Evolutionary conservation across 2,797 vertebrate species (phyloP).

Genomic region (Neomorphus geoffroyi): DNA sequence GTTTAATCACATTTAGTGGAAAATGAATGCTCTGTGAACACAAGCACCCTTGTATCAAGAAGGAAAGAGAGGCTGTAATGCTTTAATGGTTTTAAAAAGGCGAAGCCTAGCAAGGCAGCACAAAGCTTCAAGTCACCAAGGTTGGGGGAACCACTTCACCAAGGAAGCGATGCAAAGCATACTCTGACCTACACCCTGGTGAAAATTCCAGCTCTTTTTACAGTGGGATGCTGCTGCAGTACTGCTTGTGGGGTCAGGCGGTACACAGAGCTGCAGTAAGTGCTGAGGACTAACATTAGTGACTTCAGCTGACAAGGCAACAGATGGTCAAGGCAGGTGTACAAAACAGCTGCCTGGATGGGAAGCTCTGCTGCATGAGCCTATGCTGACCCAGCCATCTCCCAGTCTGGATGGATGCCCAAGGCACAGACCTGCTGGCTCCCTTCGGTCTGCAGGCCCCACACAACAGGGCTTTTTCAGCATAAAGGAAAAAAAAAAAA

Average conservation of each 20-base stretch:
- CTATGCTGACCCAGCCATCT: background rate
- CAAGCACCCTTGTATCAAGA: background rate
- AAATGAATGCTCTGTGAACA: background rate
- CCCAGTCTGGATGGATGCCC: background rate
- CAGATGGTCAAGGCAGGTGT: background rate
- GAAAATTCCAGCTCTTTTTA: background rate
- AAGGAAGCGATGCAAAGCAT: background rate
- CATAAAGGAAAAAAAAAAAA: too few species aligned
- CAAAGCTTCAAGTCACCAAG: background rate
- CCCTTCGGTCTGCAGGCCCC: background rate
- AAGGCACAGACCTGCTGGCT: background rate
- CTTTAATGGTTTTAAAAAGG: background rate
- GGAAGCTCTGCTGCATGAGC: background rate
- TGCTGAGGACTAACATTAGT: background rate
- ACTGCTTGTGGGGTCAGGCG: accelerated
- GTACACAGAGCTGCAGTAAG: background rate
- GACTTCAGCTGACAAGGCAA: background rate
- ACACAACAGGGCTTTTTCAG: background rate
- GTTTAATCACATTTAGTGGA: background rate
- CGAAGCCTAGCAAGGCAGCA: background rate
- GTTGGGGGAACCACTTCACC: background rate
- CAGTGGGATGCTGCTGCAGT: background rate
- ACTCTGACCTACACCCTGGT: background rate
- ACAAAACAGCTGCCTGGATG: background rate
- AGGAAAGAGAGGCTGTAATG: background rate